A percentile compares a stretch with the other conserved stretches of the same genome.
Evolutionary conservation across 2,113 vertebrate genomes (phyloP).

Genomic region (Ariopsis seemanni): DNA sequence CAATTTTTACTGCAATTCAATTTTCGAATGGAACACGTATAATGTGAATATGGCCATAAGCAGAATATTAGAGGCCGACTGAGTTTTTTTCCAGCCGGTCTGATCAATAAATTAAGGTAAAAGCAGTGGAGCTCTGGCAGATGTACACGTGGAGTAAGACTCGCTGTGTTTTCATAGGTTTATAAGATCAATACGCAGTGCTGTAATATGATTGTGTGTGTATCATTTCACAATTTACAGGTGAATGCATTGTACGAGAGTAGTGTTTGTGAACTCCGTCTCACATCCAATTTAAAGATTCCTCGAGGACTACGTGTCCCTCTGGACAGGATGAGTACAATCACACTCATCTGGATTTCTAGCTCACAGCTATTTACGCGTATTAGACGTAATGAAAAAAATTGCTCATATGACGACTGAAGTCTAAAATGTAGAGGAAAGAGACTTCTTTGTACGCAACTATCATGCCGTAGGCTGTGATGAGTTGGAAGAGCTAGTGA

Average conservation of each 20-base stretch:
- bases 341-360: constrained; percentile 13
- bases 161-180: constrained; percentile 27
- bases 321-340: constrained; percentile 25
- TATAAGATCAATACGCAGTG: constrained; percentile 44
- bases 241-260: constrained; percentile 23
- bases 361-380: constrained; percentile 40
- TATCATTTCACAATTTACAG: constrained; percentile 44
- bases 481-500: constrained; percentile 29
- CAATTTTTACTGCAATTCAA: constrained; percentile 81
- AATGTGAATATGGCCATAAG: constrained; percentile 70
- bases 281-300: constrained; percentile 25
- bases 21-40: constrained; percentile 77
- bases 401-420: constrained; percentile 58
- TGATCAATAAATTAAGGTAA: constrained; percentile 70
- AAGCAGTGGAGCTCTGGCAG: constrained; percentile 55
- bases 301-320: constrained; percentile 17
- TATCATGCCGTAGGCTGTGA: constrained; percentile 19
- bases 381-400: constrained; percentile 59
- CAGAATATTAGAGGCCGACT: constrained; percentile 64
- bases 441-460: constrained; percentile 10
- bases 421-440: constrained; percentile 60
- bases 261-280: constrained; percentile 5
- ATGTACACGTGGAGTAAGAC: constrained; percentile 23
- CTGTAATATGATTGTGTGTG: constrained; percentile 36
- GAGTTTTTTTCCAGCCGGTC: constrained; percentile 45